phyloP scores from a whole-genome alignment of 2,113 vertebrate genomes.

The Trichomycterus rosablanca region DNA sequence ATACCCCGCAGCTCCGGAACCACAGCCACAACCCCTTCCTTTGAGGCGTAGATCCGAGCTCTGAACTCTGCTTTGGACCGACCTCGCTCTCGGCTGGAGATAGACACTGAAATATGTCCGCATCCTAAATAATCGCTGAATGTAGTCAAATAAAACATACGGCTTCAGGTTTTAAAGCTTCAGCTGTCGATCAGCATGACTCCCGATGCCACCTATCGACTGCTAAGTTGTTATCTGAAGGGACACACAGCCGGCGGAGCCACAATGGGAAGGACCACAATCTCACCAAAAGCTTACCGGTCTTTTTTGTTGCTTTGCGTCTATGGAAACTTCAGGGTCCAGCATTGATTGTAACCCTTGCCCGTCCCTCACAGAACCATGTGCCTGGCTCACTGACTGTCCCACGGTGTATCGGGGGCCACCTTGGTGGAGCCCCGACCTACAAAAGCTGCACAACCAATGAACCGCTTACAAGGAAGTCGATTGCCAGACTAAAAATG shows the following conservation, averaged over 20 bases:
- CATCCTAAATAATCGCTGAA: no score
- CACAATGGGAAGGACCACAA: no score
- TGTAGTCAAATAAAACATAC: no score
- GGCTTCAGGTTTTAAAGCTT: no score
- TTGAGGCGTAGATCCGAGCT: slow-evolving; percentile 45
- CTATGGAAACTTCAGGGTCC: slow-evolving; percentile 10
- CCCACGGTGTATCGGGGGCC: slow-evolving; percentile 31
- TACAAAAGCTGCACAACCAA: slow-evolving; percentile 25
- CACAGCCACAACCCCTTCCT: slow-evolving; percentile 79
- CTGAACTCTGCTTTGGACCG: no score
- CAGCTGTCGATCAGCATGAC: slow-evolving; percentile 15
- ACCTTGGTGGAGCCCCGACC: neutral
- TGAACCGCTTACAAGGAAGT: slow-evolving; percentile 13
- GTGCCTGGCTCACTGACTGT: slow-evolving; percentile 30
- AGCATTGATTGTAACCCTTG: slow-evolving; percentile 28
- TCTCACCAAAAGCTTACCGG: neutral
- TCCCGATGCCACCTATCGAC: neutral
- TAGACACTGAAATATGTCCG: no score
- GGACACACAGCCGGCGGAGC: no score
- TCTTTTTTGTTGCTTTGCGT: slow-evolving; percentile 25
- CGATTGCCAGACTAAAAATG: no score
- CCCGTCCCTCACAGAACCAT: slow-evolving; percentile 15
- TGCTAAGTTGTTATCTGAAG: no score
- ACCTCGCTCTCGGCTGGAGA: no score
- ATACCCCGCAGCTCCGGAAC: slow-evolving; percentile 54